Conservation (phyloP, 2,797 vertebrate genomes). For the Arremon aurantiirostris region DNA sequence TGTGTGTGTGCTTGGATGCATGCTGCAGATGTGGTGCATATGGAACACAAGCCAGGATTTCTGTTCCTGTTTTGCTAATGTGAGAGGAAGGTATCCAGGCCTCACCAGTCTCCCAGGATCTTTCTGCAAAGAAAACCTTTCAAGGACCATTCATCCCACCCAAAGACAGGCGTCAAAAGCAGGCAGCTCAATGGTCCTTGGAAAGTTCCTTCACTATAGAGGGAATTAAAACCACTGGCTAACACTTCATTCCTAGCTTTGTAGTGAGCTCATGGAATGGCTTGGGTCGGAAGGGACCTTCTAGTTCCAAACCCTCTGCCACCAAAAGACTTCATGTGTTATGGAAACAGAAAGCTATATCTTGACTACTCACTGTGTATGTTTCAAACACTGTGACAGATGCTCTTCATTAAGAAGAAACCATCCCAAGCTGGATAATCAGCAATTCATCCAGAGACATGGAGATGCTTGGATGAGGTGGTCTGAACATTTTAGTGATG, state of each 20-base stretch:
- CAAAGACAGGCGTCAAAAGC: not conserved
- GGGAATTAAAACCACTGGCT: not conserved
- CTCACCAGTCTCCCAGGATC: not conserved
- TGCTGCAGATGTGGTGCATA: not conserved
- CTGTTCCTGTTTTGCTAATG: not conserved
- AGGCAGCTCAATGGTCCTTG: not conserved
- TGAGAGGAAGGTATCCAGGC: not conserved
- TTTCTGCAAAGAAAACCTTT: constrained; percentile 1
- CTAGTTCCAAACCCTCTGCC: not conserved
- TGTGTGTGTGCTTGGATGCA: not conserved
- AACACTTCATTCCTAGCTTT: not conserved
- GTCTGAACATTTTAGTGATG: not conserved
- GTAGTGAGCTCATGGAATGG: not conserved
- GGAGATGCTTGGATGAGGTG: not conserved
- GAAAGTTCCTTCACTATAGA: not conserved
- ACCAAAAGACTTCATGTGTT: not conserved
- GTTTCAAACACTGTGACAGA: not conserved
- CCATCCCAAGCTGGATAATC: not conserved
- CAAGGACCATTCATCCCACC: not conserved
- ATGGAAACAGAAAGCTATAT: not conserved
- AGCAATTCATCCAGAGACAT: not conserved
- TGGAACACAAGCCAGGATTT: not conserved
- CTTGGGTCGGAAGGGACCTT: not conserved
- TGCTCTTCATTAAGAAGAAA: not conserved
- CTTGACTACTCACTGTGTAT: not conserved